Conservation (phyloP, 2,113 vertebrate genomes). For the Pseudonaja textilis region DNA sequence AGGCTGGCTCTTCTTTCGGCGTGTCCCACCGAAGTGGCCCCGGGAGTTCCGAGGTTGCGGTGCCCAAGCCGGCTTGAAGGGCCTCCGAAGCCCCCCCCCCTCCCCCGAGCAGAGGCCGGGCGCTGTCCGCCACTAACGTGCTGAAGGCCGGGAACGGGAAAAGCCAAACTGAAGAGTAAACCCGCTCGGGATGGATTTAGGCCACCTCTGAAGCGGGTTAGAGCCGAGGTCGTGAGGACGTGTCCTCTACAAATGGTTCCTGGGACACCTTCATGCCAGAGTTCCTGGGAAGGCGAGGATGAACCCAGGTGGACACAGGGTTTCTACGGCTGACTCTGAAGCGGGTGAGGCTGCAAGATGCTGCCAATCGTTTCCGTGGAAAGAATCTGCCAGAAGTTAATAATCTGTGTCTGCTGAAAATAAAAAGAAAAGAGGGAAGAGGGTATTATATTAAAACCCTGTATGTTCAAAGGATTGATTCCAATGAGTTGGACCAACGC, state of each 20-base stretch:
- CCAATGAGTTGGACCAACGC: neutral
- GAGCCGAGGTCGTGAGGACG: neutral
- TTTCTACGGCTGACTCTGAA: neutral
- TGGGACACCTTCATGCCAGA: neutral
- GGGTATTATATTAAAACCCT: neutral
- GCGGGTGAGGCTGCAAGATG: no score
- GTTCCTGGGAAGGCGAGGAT: neutral
- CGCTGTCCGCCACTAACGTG: neutral
- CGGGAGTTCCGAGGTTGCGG: neutral
- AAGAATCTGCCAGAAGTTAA: neutral
- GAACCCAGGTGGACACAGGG: neutral
- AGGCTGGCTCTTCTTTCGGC: neutral
- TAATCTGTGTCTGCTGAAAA: neutral
- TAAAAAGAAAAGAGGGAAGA: no score
- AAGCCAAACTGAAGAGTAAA: rapidly evolving
- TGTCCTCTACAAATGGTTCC: neutral
- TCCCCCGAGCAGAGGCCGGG: neutral
- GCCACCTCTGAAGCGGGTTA: neutral
- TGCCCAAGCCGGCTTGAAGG: neutral
- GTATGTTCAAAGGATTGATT: neutral
- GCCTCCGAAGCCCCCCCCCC: neutral
- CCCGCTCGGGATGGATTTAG: neutral
- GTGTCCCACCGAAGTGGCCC: neutral
- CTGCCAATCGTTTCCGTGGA: neutral
- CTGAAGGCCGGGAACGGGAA: neutral